Base-by-base conservation (phyloP, 2,888 invertebrate genomes). In the Tenthredo amoena region DNA sequence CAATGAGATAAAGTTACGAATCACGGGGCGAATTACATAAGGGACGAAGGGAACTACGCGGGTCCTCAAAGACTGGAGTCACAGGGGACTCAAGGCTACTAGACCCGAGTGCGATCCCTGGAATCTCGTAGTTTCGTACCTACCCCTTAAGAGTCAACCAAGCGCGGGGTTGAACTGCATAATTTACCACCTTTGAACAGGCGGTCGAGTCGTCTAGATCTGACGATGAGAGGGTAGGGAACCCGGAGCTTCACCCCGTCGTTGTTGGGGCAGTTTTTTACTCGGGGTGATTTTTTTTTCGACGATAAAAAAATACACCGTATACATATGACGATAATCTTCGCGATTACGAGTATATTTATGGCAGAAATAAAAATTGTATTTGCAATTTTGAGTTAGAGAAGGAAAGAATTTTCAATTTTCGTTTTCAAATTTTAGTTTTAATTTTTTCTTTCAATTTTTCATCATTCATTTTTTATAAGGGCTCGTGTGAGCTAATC, bases 111-210 rank as follows among this genome's bases (percentile, higher is more conserved):
- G 81, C 81, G 62, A 81, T 40, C 58, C 81, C 40, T 40, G 7
- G 37, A 15, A 40, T 81, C 81, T 81, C 40, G 62, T 37, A 62
- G 62, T 58, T 62, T 40, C n/a, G 81, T 40, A 37, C 58, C 81
- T 40, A 37, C 58, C 81, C 81, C 62, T 81, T 62, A 81, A 9
- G 37, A 81, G 81, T 81, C 62, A 62, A 37, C 81, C 58, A 81
- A 62, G 81, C 81, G 81, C 26, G 26, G 81, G 81, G 81, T 62
- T 62, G 62, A 81, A 40, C 62, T 81, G 81, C 81, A 81, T 81
- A 81, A 81, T 81, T 81, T 81, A 81, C 81, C 81, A 62, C 62
- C 81, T 58, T 62, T 62, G 81, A 81, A 81, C 81, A 81, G 81
- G 40, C 81, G 40, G 37, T 40, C 37, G 26, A 62, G 81, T 81